Evolutionary conservation across 2,888 invertebrate species (phyloP).

Genomic region (Ametastegia equiseti): DNA sequence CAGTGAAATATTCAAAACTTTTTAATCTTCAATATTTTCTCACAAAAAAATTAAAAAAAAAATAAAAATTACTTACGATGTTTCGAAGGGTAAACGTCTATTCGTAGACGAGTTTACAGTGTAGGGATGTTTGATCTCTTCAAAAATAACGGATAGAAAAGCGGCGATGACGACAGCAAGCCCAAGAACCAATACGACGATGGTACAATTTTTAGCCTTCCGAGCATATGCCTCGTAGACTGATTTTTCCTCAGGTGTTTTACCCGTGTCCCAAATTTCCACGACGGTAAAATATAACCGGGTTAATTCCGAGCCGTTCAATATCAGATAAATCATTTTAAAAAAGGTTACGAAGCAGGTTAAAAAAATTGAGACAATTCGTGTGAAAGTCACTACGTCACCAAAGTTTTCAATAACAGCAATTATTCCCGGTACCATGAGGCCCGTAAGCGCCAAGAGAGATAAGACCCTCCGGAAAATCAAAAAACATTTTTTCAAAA

Average conservation of each 20-base stretch:
- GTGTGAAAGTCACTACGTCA: constrained; percentile 54
- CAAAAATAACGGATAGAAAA: constrained; percentile 24
- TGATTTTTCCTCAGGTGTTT: constrained; percentile 49
- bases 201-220: constrained; percentile 51
- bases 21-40: background rate
- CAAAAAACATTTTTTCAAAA: constrained; percentile 46
- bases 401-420: constrained; percentile 52
- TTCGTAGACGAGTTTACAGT: constrained; percentile 28
- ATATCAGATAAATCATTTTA: constrained; percentile 56
- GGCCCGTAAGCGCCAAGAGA: constrained; percentile 47
- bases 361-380: constrained; percentile 53
- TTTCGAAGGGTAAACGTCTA: constrained; percentile 54
- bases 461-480: constrained; percentile 53
- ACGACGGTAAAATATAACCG: constrained; percentile 52
- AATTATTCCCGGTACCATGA: constrained; percentile 56
- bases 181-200: constrained; percentile 48
- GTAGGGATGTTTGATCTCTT: constrained; percentile 40
- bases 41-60: background rate
- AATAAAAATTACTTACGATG: constrained; percentile 52
- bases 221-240: constrained; percentile 50
- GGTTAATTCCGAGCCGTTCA: constrained; percentile 29
- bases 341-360: constrained; percentile 52
- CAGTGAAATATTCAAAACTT: no score
- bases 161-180: constrained; percentile 51
- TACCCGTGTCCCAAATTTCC: constrained; percentile 51